Base-by-base conservation (phyloP, 1,140 invertebrate species). In the Hermetia illucens region DNA sequence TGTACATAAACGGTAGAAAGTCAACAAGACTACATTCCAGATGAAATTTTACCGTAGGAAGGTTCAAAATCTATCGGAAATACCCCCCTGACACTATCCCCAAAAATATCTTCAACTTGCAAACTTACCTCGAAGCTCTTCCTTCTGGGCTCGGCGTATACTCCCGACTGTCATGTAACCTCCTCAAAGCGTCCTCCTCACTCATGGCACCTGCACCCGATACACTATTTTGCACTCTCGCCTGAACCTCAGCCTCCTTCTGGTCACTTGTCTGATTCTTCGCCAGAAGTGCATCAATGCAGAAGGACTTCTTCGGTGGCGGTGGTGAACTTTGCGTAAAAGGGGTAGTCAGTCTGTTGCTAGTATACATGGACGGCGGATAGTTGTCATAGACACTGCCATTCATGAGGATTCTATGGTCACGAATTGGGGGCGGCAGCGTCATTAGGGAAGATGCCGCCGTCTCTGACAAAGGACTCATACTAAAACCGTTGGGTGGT, bases 221-320 rank as follows among this genome's bases (percentile, higher is more conserved):
- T 54, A 49, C 2, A 53, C 44, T 8, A 55, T 51, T 8, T 44
- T 42, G 33, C 55, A 50, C 43, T 57, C 54, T 0, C 53, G 51
- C 16, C 49, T 36, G 58, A 58, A 30, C 24, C 24, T 27, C 8
- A 27, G 34, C 19, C 32, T 3, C 47, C 51, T 46, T 33, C 1
- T 48, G 47, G n/a, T 36, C 41, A 18, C 42, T 45, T 27, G 49
- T 44, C 22, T 46, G 57, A 29, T 44, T 60, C 42, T 60, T 58
- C 19, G 58, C 73, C 10, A 79, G 47, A n/a, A 79, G 51, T 0
- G 75, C 74, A 34, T 78, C 75, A 36, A 79, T 79, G 47, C 74
- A 77, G 47, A 79, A 79, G 0, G 74, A 77, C 8, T 68, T 71
- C 36, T 70, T 72, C 6, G 56, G 56, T 12, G 29, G 17, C 4